Percentiles rank a stretch among this genome's conserved stretches.
These are phyloP conservation scores for Triplophysa siluroides DNA, from an alignment of 2,113 vertebrate genomes.

Conservation along the genomic window DNA sequence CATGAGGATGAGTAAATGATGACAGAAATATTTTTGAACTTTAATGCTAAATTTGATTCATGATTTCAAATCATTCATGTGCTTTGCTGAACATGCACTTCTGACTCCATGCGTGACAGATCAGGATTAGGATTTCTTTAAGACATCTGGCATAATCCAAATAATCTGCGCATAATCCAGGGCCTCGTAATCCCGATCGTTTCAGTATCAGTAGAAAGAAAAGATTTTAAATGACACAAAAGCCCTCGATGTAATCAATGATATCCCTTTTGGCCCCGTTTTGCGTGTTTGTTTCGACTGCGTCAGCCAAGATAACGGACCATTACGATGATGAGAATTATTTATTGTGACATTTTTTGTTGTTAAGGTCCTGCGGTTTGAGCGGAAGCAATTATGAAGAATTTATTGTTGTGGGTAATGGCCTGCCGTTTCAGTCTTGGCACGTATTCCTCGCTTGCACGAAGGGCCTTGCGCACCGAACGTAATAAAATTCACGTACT, in stretches of 20 bases:
- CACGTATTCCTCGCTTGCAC: constrained; percentile 16
- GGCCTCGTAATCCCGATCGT: constrained; percentile 32
- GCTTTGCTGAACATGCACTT: not conserved
- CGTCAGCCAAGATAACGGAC: constrained; percentile 5
- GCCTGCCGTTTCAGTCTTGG: constrained; percentile 7
- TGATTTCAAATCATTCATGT: no score
- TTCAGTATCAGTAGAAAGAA: constrained; percentile 12
- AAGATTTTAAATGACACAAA: constrained; percentile 5
- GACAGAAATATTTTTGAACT: no score
- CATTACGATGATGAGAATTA: constrained; percentile 23
- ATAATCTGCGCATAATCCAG: constrained; percentile 39
- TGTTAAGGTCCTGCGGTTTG: not conserved
- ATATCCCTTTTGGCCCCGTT: not conserved
- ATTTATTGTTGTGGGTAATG: constrained; percentile 28
- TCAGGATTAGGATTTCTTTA: constrained; percentile 47
- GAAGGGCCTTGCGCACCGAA: not conserved
- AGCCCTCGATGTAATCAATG: not conserved
- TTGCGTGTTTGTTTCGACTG: not conserved
- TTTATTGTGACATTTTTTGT: constrained; percentile 28
- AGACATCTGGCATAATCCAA: constrained; percentile 45
- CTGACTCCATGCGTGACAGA: constrained; percentile 19
- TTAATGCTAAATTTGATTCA: not conserved
- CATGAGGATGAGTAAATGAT: no score
- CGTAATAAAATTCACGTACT: constrained; percentile 13
- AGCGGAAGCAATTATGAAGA: constrained; percentile 33